Evolutionary conservation across 2,888 invertebrate genomes (phyloP), one percentile per base, ranked within the genome.

Genomic region (Amblyjoppa fuscipennis): DNA sequence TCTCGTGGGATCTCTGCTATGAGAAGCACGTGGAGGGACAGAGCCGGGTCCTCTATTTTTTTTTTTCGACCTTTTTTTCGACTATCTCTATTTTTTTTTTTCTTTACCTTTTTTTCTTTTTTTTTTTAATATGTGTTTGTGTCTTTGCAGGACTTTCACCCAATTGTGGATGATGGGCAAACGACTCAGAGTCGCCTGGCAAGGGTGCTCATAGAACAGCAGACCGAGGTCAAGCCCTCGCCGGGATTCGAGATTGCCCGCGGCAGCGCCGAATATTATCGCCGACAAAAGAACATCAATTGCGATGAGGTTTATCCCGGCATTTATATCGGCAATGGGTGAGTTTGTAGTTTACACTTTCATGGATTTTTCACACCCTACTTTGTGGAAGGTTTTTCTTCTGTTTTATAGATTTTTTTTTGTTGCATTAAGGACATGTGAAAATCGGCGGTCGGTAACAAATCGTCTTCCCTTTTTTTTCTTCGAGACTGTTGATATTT

Each of bases 251-350:
- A 91, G 81, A 82, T 89, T n/a, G 70, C 90, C 71, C 78, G 84
- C 25, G 89, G 91, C 75, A 86, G 89, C 25, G 49, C 77, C 9
- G 85, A 88, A 34, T 91, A 92, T 83, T 90, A 89, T 84, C 88
- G 88, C 45, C 20, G 84, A 0, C 92, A 92, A 45, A 90, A 91
- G 64, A 95, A 95, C 79, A 95, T 97, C 64, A 97, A 97, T 93
- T 95, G 97, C 90, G 96, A 97, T 93, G 97, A 97, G 94, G 97
- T 97, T 71, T 97, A 96, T 93, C 96, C 97, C 81, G 96, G 96
- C 89, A 95, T 97, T 89, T 97, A 95, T 91, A 96, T 97, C 89
- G 97, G 97, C 84, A 96, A 97, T 95, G 96, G 95, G 97, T 97
- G 94, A 95, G 96, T 95, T 90, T 61, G 61, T 9, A 20, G 38